A percentile compares a stretch with the other conserved stretches of the same genome.
Conservation (phyloP, 1,140 invertebrate species). For the Drosophila willistoni region DNA sequence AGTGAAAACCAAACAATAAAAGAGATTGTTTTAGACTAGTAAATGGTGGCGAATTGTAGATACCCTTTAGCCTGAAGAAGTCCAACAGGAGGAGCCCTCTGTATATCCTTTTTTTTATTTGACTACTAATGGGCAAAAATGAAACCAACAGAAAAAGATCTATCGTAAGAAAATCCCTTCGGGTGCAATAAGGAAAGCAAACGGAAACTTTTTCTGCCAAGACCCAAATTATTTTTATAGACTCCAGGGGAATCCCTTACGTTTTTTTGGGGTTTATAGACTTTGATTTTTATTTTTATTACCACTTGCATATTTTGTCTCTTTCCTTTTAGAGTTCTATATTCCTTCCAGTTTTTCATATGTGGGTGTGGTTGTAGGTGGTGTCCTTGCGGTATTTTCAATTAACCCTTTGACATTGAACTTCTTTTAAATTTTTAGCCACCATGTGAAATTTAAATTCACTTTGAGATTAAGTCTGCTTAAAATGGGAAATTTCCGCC, state of each 20-base stretch:
- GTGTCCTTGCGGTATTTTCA: slow-evolving; percentile 43
- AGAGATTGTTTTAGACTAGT: not conserved
- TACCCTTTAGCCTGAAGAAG: not conserved
- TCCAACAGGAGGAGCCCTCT: not conserved
- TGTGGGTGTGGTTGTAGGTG: not conserved
- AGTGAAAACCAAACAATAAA: not conserved
- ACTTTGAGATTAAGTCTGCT: slow-evolving; percentile 59
- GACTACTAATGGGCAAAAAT: not conserved
- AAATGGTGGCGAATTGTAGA: not conserved
- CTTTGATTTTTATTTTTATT: slow-evolving; percentile 59
- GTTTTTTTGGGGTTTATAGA: slow-evolving; percentile 40
- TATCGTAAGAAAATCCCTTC: slow-evolving; percentile 41
- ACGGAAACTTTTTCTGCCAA: slow-evolving; percentile 40
- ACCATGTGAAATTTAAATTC: slow-evolving; percentile 24
- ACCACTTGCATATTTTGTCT: not conserved
- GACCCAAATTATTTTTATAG: slow-evolving; percentile 62
- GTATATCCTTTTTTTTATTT: not conserved
- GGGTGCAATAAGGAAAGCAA: slow-evolving; percentile 58
- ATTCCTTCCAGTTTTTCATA: not conserved
- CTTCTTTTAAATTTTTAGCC: slow-evolving; percentile 46
- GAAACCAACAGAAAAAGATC: not conserved
- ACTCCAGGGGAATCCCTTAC: slow-evolving; percentile 43
- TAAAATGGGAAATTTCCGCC: slow-evolving; percentile 47
- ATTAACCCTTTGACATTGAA: slow-evolving; percentile 73
- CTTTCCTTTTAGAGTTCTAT: not conserved